phyloP scores from a whole-genome alignment of 37 sponge, comb jelly and placozoan genomes.

The Bolinopsis microptera region DNA sequence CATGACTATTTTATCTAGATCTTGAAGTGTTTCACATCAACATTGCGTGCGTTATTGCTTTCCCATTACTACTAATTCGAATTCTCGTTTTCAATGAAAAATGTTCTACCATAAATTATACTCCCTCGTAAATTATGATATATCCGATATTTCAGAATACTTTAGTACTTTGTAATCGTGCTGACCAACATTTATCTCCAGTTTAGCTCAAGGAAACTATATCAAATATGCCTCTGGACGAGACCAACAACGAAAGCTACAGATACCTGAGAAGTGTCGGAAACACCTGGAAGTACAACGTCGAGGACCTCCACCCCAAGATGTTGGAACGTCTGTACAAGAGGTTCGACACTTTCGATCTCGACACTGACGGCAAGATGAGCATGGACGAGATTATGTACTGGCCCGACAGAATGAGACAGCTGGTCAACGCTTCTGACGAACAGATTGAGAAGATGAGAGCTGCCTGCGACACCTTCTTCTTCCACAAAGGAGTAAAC shows the following conservation, averaged over 20 bases:
- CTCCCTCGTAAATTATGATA: no score
- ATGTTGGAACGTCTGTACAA: slow-evolving; percentile 50
- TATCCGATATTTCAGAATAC: no score
- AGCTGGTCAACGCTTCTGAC: slow-evolving; percentile 57
- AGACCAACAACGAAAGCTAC: slow-evolving; percentile 48
- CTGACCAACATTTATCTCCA: no score
- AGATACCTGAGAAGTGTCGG: slow-evolving; percentile 53
- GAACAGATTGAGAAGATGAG: slow-evolving; percentile 53
- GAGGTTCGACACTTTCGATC: slow-evolving; percentile 44
- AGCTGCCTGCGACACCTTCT: not conserved
- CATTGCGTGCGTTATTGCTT: no score
- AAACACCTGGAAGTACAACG: slow-evolving; percentile 7
- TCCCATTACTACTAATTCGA: no score
- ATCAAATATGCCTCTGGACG: slow-evolving; percentile 15
- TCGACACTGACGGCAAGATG: slow-evolving; percentile 54
- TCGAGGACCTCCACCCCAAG: slow-evolving; percentile 59
- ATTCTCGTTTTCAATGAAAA: no score
- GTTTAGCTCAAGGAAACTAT: not conserved
- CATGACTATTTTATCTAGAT: no score
- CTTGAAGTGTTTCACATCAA: no score
- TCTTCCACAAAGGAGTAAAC: slow-evolving; percentile 53
- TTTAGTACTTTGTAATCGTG: no score
- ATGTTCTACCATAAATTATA: no score
- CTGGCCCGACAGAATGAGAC: slow-evolving; percentile 64
- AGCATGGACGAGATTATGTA: slow-evolving; percentile 38